These are phyloP conservation scores for Podabrus alpinus DNA, from an alignment of 2,888 invertebrate genomes.

Conservation along the genomic window DNA sequence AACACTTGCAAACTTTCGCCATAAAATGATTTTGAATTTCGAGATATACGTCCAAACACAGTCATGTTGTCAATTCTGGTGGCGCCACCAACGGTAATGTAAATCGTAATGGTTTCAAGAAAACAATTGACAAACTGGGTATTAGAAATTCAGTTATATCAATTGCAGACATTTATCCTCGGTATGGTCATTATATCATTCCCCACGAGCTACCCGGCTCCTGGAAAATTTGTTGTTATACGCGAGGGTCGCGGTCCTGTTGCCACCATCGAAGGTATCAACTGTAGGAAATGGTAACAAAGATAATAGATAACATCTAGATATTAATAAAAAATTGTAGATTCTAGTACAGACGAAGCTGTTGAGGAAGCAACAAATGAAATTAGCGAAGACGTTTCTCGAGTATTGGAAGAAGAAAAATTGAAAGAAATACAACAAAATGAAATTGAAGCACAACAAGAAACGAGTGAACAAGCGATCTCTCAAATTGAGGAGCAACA, in stretches of 20 bases:
- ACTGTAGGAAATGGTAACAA: slow-evolving; percentile 50
- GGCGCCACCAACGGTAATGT: no score
- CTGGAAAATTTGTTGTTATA: background rate
- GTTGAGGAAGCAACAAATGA: background rate
- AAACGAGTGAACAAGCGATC: background rate
- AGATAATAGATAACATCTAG: slow-evolving; percentile 47
- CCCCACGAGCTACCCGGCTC: background rate
- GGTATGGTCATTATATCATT: background rate
- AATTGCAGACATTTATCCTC: background rate
- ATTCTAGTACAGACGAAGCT: background rate
- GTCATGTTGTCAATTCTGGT: no score
- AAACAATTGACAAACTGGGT: no score
- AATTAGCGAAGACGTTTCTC: background rate
- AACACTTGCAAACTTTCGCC: no score
- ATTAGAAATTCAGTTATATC: background rate
- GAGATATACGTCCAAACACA: no score
- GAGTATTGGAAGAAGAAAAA: background rate
- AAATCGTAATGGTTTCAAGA: no score
- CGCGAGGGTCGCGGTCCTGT: background rate
- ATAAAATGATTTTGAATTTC: no score
- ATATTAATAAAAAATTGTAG: slow-evolving; percentile 22
- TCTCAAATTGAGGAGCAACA: background rate
- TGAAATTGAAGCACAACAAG: background rate
- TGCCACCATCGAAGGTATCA: slow-evolving; percentile 6
- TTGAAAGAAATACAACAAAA: background rate